Conservation (phyloP, 2,113 vertebrate genomes). For the Oceanites oceanicus region DNA sequence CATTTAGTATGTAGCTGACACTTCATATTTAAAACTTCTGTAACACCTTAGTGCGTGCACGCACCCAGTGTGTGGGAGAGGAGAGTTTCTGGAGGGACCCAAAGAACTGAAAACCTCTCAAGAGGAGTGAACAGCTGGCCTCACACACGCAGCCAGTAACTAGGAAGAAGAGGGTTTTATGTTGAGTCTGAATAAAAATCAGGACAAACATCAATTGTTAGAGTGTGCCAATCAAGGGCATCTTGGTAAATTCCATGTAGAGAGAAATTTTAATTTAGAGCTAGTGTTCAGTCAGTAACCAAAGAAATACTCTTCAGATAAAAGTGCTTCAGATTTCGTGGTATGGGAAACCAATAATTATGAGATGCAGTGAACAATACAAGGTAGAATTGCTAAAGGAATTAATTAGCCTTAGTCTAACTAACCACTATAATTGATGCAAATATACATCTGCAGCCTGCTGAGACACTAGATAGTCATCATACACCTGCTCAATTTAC, state of each 20-base stretch:
- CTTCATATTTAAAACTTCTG: neutral
- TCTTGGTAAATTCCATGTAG: neutral
- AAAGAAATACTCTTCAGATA: slow-evolving; percentile 1
- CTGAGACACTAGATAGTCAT: slow-evolving; percentile 39
- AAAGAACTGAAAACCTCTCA: neutral
- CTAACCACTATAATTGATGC: slow-evolving; percentile 59
- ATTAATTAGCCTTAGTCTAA: slow-evolving; percentile 57
- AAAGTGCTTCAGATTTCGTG: neutral
- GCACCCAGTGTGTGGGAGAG: neutral
- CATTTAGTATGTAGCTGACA: neutral
- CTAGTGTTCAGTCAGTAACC: neutral
- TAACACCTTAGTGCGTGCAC: neutral
- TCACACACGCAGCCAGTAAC: neutral
- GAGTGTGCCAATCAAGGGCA: slow-evolving; percentile 14
- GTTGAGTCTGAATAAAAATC: slow-evolving; percentile 32
- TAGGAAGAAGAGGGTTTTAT: neutral
- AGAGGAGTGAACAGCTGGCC: neutral
- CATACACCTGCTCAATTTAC: slow-evolving; percentile 27
- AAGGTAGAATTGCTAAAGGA: slow-evolving; percentile 61
- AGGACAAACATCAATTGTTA: neutral
- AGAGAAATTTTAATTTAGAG: neutral
- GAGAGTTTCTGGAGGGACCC: neutral
- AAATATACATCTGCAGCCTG: slow-evolving; percentile 62
- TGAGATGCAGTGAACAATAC: slow-evolving; percentile 38
- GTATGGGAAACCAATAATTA: slow-evolving; percentile 41